phyloP scores from a whole-genome alignment of 2,113 vertebrate species.

The Penelope pileata region DNA sequence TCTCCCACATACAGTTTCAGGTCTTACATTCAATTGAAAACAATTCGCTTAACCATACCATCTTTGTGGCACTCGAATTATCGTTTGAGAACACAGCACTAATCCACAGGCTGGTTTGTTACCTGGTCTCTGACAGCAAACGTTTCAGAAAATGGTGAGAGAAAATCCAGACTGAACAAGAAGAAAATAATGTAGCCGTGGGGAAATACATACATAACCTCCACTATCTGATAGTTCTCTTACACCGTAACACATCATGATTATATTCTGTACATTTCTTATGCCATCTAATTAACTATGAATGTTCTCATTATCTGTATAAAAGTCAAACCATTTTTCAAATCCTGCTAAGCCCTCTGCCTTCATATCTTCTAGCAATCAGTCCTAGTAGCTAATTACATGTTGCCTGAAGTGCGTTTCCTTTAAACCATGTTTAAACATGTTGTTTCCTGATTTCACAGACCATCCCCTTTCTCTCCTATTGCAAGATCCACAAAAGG shows the following conservation, averaged over 20 bases:
- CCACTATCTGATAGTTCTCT: neutral
- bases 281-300: constrained; percentile 1
- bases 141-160: neutral
- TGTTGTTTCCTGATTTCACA: neutral
- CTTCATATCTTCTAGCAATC: neutral
- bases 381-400: neutral
- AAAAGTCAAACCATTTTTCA: neutral
- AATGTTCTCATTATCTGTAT: neutral
- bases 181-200: neutral
- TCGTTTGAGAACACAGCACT: neutral
- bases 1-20: neutral
- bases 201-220: neutral
- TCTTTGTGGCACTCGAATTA: neutral
- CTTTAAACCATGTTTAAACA: neutral
- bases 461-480: neutral
- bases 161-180: neutral
- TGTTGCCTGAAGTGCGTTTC: neutral
- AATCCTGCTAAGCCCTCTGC: constrained; percentile 9
- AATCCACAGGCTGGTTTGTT: neutral
- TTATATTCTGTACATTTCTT: neutral
- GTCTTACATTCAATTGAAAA: neutral
- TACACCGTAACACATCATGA: rapidly evolving
- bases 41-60: neutral
- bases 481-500: neutral
- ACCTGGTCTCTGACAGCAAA: neutral